Conservation (phyloP, 2,797 vertebrate species). For the Acanthurus lineatus region DNA sequence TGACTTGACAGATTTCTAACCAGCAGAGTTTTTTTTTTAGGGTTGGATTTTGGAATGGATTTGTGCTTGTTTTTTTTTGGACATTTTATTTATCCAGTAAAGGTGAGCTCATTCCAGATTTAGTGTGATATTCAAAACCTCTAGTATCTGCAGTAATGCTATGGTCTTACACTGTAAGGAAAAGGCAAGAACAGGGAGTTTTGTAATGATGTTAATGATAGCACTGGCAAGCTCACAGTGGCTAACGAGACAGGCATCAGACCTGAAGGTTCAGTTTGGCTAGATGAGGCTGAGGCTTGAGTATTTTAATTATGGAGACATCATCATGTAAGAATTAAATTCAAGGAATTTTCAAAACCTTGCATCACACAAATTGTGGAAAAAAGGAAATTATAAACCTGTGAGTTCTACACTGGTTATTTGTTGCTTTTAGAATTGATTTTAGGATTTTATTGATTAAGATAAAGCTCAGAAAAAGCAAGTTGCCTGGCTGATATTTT, state of each 20-base stretch:
- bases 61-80: not conserved
- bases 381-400: too few relatives aligned
- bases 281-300: not conserved
- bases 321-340: too few relatives aligned
- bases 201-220: not conserved
- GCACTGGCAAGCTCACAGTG: not conserved
- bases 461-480: too few relatives aligned
- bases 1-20: slow-evolving; percentile 40
- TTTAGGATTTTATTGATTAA: too few relatives aligned
- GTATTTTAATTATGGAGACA: too few relatives aligned
- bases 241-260: not conserved
- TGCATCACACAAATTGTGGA: too few relatives aligned
- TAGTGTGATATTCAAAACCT: too few relatives aligned
- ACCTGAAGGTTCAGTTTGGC: not conserved
- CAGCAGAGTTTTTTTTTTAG: not conserved
- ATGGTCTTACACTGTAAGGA: not conserved
- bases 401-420: too few relatives aligned
- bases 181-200: not conserved
- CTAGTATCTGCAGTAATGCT: not conserved
- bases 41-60: not conserved
- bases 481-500: too few relatives aligned
- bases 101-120: not conserved
- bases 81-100: not conserved
- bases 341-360: too few relatives aligned
- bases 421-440: too few relatives aligned